Conservation (phyloP, 2,888 invertebrate species). For the Ochlodes sylvanus region DNA sequence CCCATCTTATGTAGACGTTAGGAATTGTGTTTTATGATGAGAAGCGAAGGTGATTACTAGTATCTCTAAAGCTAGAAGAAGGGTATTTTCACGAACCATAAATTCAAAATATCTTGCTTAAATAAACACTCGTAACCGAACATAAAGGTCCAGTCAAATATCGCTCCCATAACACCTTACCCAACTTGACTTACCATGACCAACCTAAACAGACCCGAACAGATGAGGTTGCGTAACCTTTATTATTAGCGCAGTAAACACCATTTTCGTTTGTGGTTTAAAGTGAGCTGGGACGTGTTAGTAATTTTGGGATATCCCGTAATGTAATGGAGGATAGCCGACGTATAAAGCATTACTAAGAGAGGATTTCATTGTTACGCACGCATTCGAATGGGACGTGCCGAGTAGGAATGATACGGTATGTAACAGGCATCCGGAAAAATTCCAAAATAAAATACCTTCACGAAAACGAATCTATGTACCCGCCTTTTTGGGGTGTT, state of each 20-base stretch:
- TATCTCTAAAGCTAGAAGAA: background rate
- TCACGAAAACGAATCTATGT: no score
- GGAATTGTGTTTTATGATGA: no score
- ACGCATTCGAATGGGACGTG: slow-evolving; percentile 12
- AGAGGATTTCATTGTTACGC: slow-evolving; percentile 10
- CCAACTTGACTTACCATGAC: slow-evolving; percentile 8
- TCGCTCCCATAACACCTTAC: slow-evolving; percentile 41
- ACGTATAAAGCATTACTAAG: slow-evolving; percentile 10
- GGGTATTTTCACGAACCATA: slow-evolving; percentile 12
- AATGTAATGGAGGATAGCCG: slow-evolving; percentile 10
- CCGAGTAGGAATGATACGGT: background rate
- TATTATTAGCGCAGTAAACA: background rate
- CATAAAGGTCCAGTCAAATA: slow-evolving; percentile 51
- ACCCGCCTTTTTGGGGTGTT: no score
- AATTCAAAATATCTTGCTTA: slow-evolving; percentile 20
- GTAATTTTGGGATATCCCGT: background rate
- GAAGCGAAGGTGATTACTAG: no score
- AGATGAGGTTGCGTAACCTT: background rate
- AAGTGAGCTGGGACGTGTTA: background rate
- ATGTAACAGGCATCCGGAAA: no score
- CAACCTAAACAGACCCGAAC: background rate
- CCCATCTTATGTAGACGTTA: no score
- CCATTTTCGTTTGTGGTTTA: background rate
- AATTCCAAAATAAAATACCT: no score
- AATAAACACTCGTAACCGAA: slow-evolving; percentile 47